These are phyloP conservation scores for Okapia johnstoni DNA, from an alignment of 2,113 vertebrate species.

Conservation along the genomic window DNA sequence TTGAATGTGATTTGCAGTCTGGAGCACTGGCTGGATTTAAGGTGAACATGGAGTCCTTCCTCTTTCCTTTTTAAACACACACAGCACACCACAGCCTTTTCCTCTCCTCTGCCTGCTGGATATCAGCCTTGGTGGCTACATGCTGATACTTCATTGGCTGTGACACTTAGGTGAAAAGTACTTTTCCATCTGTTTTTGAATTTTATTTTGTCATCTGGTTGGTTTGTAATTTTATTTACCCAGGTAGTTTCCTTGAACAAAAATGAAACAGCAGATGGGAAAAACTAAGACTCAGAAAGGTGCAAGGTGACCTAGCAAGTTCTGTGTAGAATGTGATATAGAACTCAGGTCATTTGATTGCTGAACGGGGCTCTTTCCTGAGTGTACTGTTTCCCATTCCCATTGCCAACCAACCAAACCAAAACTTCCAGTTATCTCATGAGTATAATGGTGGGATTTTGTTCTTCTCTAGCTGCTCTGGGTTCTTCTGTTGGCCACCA, in stretches of 20 bases:
- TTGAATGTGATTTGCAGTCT: slow-evolving; percentile 96
- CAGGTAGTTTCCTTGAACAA: neutral
- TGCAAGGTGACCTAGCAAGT: neutral
- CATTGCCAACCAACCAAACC: neutral
- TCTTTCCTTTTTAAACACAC: neutral
- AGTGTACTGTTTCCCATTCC: neutral
- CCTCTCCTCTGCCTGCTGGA: neutral
- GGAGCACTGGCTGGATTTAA: slow-evolving; percentile 95
- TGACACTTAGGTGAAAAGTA: neutral
- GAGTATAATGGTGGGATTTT: neutral
- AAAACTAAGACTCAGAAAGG: neutral
- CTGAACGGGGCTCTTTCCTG: neutral
- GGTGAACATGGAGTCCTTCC: slow-evolving; percentile 75
- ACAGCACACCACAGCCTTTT: neutral
- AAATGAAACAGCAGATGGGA: neutral
- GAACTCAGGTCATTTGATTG: neutral
- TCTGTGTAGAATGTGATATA: neutral
- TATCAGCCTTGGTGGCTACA: neutral
- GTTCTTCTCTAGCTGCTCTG: slow-evolving; percentile 87
- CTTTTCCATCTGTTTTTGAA: neutral
- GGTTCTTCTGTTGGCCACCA: slow-evolving; percentile 90
- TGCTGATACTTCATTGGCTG: neutral
- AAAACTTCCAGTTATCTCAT: neutral
- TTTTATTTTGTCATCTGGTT: neutral
- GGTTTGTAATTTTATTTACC: slow-evolving; percentile 13